Evolutionary conservation across 2,888 invertebrate genomes (phyloP), one percentile per base, ranked within the genome.

Genomic region (Ptilodon capucinus): DNA sequence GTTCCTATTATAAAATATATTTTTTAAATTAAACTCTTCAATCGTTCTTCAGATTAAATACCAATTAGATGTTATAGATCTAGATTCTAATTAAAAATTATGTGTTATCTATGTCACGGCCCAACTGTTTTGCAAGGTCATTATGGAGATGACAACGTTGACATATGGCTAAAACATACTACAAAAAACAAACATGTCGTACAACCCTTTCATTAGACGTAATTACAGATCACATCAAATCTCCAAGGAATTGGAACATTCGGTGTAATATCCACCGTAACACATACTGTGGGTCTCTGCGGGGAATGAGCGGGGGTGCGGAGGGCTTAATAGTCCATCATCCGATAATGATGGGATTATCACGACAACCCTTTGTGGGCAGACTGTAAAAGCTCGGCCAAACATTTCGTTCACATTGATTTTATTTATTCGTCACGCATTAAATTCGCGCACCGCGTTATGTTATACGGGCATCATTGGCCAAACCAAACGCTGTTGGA

Each of bases 311-410:
- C 40, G 44, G 32, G 47, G 57, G 55, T 55, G 53, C 51, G 40
- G 48, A 48, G 57, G 55, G 48, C 51, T 68, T 78, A 80, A 79
- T 81, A 81, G 79, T 80, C 76, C 76, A 78, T 84, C 76, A 86
- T 83, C 85, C 80, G 70, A 81, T 88, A 87, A 88, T 86, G 81
- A 81, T 61, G 62, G 86, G 87, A 87, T 90, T 88, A 88, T 77
- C 80, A 73, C 80, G 74, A 74, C 69, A 89, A 88, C 89, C 88
- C 90, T 88, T 90, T 90, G 85, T 81, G 86, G 83, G 76, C 64
- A 79, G 79, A 71, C 79, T 73, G 74, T 76, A 83, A 85, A 87
- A 83, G 81, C 81, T 74, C 57, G 69, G 57, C 83, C 81, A 84
- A 87, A 86, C 83, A 84, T 86, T 36, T 85, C 84, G 74, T 63